phyloP scores from a whole-genome alignment of 2,113 vertebrate species.

The Psilopsiagon aymara region DNA sequence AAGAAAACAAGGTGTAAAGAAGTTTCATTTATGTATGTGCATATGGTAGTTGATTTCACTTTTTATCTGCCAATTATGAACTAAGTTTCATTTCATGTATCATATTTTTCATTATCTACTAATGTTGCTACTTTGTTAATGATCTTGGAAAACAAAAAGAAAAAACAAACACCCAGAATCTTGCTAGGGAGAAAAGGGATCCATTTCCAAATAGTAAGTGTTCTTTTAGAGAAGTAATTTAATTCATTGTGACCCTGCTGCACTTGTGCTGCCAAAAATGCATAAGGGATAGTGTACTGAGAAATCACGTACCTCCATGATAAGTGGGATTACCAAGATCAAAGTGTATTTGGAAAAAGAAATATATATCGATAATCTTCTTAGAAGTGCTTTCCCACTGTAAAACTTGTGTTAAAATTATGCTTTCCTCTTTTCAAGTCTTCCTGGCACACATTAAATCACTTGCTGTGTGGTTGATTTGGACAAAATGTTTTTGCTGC shows the following conservation, averaged over 20 bases:
- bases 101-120: background rate
- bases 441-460: constrained; percentile 6
- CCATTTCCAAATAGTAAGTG: background rate
- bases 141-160: background rate
- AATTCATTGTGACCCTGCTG: background rate
- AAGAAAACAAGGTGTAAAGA: background rate
- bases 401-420: background rate
- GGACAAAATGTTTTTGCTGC: background rate
- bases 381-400: background rate
- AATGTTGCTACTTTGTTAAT: background rate
- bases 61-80: background rate
- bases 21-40: background rate
- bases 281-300: accelerated
- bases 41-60: background rate
- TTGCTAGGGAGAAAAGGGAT: background rate
- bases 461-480: background rate
- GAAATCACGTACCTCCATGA: background rate
- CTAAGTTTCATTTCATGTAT: background rate
- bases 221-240: background rate
- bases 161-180: accelerated
- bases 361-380: background rate
- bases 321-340: background rate
- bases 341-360: background rate
- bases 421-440: background rate
- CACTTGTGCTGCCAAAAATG: background rate